Base-by-base conservation (phyloP, 2,888 invertebrate species). In the Pollenia amentaria region DNA sequence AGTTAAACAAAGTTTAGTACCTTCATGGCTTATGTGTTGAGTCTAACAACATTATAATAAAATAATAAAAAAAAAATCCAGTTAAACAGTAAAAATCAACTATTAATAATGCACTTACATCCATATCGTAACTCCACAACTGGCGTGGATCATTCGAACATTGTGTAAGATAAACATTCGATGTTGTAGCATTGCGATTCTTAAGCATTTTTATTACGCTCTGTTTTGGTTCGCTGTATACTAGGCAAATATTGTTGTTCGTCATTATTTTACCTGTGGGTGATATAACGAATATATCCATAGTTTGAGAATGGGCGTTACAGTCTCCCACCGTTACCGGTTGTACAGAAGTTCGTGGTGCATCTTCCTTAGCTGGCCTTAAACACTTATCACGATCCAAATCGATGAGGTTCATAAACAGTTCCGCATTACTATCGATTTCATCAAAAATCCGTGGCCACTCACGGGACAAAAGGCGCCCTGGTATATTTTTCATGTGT, bases 241-340 rank as follows among this genome's bases (percentile, higher is more conserved):
- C 97, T 81, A 98, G 93, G 89, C 98, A 98, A 7, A 98, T 94
- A 9, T 97, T 97, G 92, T 98, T 98, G 90, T 98, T 97, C 0
- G 96, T 97, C 97, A 97, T 97, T 72, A 98, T 90, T 91, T 93
- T 92, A n/a, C 96, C 96, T 42, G 94, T 94, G 38, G 94, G 93
- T 3, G 95, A 95, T 93, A 96, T 95, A 12, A 96, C 95, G 91
- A 96, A 96, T 94, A 96, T 95, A 92, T 97, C 97, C 89, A 92
- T 91, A 12, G 91, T 89, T 73, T 92, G 91, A 0, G 90, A 73
- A 82, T 92, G 92, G 4, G 90, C 89, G 21, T 90, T 88, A 55
- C 93, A 93, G 84, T 92, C 91, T 18, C 92, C 92, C 2, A 93
- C 91, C 2, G 90, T 91, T 1, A 92, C 89, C 1, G 91, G 89